These are phyloP conservation scores for Geococcyx californianus DNA, from an alignment of 2,113 vertebrate genomes.

Conservation along the genomic window DNA sequence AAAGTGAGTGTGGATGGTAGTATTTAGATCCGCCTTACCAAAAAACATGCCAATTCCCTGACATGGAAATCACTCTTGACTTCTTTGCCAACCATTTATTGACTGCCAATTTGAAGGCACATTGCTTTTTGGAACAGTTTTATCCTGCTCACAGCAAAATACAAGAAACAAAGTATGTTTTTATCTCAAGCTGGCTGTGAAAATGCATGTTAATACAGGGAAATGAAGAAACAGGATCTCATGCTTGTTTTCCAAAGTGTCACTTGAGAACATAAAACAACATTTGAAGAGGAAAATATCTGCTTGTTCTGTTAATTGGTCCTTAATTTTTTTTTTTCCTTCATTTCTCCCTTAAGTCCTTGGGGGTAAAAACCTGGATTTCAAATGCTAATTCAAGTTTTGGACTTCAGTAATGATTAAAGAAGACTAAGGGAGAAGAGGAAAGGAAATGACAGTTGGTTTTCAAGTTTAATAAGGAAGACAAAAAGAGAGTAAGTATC, in stretches of 20 bases:
- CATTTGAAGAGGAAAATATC: neutral
- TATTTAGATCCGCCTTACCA: neutral
- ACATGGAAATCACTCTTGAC: neutral
- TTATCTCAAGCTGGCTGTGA: slow-evolving; percentile 12
- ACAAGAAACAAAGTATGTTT: neutral
- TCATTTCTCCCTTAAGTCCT: neutral
- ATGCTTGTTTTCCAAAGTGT: neutral
- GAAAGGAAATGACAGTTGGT: neutral
- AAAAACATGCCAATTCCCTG: slow-evolving; percentile 33
- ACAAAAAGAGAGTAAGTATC: neutral
- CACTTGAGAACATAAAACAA: neutral
- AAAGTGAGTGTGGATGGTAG: neutral
- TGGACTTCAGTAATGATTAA: neutral
- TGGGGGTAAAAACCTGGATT: neutral
- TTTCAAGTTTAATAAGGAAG: neutral
- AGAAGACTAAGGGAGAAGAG: neutral
- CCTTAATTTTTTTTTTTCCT: neutral
- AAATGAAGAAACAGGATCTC: neutral
- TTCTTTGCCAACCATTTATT: slow-evolving; percentile 54
- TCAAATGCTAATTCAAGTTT: slow-evolving; percentile 36
- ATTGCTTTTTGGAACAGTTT: neutral
- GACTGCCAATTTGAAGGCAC: slow-evolving; percentile 21
- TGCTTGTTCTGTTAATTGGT: neutral
- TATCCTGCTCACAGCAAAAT: neutral
- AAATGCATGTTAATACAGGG: neutral